Percentiles rank a stretch among this genome's conserved stretches.
phyloP scores from a whole-genome alignment of 2,888 invertebrate species.

The Heliconius sara region DNA sequence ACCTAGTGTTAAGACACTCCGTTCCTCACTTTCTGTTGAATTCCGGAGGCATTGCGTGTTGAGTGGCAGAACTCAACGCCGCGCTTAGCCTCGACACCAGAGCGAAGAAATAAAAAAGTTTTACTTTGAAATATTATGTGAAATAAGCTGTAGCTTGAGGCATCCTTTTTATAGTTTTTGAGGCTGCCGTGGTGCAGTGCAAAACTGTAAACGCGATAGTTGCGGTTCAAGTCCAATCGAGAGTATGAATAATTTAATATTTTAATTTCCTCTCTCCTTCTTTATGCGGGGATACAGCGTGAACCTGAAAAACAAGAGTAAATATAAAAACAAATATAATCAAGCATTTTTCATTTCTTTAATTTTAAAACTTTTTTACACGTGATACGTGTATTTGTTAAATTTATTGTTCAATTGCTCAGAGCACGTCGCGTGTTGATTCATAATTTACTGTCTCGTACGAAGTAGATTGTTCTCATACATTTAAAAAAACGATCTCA shows the following conservation, averaged over 20 bases:
- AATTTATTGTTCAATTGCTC: constrained; percentile 21
- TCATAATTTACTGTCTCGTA: constrained; percentile 29
- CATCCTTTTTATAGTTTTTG: neutral
- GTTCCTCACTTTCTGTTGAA: too few species aligned
- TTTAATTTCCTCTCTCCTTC: neutral
- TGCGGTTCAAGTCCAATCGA: neutral
- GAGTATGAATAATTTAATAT: neutral
- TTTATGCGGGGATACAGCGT: neutral
- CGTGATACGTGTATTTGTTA: constrained; percentile 14
- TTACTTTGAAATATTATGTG: constrained; percentile 7
- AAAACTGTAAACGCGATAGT: neutral
- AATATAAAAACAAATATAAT: neutral
- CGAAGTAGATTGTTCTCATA: constrained; percentile 19
- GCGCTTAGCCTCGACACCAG: too few species aligned
- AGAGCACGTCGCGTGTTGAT: constrained; percentile 24
- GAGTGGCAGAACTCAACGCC: too few species aligned
- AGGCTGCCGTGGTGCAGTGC: neutral
- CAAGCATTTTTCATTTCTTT: neutral
- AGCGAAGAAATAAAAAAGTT: neutral
- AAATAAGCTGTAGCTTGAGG: neutral
- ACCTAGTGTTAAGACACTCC: too few species aligned
- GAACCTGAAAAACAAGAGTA: neutral
- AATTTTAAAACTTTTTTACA: neutral
- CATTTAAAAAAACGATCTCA: constrained; percentile 16
- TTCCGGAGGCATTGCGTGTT: too few species aligned